These are phyloP conservation scores for Hypsopygia costalis DNA, from an alignment of 2,888 invertebrate species.

Conservation along the genomic window DNA sequence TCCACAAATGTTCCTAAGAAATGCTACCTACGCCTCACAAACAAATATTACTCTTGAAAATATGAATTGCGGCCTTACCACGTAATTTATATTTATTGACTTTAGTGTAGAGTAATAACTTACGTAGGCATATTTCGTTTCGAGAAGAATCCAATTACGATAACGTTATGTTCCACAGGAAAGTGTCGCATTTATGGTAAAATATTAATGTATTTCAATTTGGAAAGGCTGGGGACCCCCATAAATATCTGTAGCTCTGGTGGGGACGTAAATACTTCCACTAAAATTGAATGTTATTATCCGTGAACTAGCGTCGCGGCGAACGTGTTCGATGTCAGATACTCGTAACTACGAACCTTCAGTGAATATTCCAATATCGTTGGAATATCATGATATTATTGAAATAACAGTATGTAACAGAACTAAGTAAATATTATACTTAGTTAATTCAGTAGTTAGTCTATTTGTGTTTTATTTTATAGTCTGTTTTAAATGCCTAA, in stretches of 20 bases:
- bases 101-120: conserved; percentile 30
- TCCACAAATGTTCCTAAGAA: no score
- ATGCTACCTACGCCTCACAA: no score
- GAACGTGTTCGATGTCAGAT: conserved; percentile 6
- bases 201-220: conserved; percentile 81
- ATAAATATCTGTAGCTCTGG: conserved; percentile 72
- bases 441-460: no score
- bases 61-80: not conserved
- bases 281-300: conserved; percentile 76
- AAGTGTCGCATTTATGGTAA: conserved; percentile 80
- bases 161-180: conserved; percentile 76
- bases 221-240: conserved; percentile 74
- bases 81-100: conserved; percentile 1
- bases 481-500: no score
- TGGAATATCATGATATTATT: no score
- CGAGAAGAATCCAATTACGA: conserved; percentile 78
- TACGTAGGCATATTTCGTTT: conserved; percentile 45
- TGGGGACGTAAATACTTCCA: conserved; percentile 70
- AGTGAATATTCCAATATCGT: not conserved
- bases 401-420: no score
- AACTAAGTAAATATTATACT: no score
- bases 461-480: no score
- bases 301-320: conserved; percentile 42
- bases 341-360: not conserved
- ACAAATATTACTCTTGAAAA: not conserved